phyloP scores from a whole-genome alignment of 1,140 invertebrate species.

The Tribolium castaneum region DNA sequence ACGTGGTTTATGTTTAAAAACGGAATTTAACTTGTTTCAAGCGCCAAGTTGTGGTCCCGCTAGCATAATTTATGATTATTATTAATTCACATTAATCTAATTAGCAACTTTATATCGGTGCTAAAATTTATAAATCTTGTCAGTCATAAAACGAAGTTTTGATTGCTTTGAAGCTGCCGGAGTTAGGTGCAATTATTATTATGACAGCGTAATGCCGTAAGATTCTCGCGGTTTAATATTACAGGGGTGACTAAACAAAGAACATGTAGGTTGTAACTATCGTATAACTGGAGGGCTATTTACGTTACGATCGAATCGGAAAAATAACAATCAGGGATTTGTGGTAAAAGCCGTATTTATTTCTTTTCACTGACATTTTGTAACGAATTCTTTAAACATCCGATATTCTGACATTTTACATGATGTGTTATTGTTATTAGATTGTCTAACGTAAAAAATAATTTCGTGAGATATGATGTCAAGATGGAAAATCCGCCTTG shows the following conservation, averaged over 20 bases:
- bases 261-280: background rate
- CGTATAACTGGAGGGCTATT: background rate
- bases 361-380: background rate
- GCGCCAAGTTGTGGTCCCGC: background rate
- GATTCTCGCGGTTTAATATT: background rate
- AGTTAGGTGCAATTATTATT: conserved; percentile 7
- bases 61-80: conserved; percentile 7
- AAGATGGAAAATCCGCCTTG: no score
- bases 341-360: background rate
- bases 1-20: background rate
- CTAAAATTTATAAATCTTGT: conserved; percentile 23
- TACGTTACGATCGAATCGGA: background rate
- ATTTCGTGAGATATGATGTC: no score
- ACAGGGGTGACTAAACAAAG: background rate
- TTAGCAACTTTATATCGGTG: conserved; percentile 9
- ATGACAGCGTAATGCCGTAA: background rate
- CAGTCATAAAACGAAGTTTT: conserved; percentile 8
- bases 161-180: background rate
- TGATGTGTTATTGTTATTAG: background rate
- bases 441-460: no score
- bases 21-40: background rate
- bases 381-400: background rate
- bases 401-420: background rate
- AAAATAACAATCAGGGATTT: background rate
- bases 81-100: conserved; percentile 5